A percentile compares a stretch with the other conserved stretches of the same genome.
These are phyloP conservation scores for Micrastur ruficollis DNA, from an alignment of 2,797 vertebrate genomes.

Conservation along the genomic window DNA sequence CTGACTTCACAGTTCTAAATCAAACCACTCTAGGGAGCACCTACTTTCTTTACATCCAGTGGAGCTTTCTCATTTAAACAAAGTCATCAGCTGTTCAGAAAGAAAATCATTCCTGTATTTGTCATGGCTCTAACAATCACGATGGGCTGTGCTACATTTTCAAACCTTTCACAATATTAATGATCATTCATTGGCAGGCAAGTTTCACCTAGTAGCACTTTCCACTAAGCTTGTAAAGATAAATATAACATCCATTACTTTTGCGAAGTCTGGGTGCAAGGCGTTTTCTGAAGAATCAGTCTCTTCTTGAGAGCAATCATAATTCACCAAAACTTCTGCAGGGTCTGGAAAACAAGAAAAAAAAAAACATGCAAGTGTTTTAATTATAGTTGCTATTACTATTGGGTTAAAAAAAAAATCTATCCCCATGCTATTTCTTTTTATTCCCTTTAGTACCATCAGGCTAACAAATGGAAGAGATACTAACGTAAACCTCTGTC, in stretches of 20 bases:
- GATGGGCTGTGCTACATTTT: not conserved
- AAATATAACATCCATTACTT: slow-evolving; percentile 77
- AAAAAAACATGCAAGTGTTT: not conserved
- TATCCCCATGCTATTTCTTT: not conserved
- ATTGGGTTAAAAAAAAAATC: not conserved
- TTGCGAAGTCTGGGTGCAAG: slow-evolving; percentile 90
- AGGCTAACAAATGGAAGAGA: not conserved
- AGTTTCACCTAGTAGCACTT: not conserved
- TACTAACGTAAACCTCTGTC: not conserved
- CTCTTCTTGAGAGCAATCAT: slow-evolving; percentile 81
- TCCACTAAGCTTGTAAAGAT: not conserved
- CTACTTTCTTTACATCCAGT: not conserved
- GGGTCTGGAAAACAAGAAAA: slow-evolving; percentile 78
- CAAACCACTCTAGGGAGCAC: not conserved
- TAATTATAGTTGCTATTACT: not conserved
- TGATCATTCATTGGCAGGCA: not conserved
- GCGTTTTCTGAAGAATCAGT: slow-evolving; percentile 84
- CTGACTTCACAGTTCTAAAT: not conserved
- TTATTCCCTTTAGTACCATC: not conserved
- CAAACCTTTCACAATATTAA: not conserved
- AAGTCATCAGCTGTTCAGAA: not conserved
- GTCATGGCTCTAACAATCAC: not conserved
- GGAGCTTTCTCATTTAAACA: not conserved
- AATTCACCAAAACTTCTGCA: slow-evolving; percentile 78
- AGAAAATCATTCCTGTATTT: not conserved